A percentile compares a stretch with the other conserved stretches of the same genome.
Conservation (phyloP, 1,140 invertebrate genomes). For the Penaeus japonicus region DNA sequence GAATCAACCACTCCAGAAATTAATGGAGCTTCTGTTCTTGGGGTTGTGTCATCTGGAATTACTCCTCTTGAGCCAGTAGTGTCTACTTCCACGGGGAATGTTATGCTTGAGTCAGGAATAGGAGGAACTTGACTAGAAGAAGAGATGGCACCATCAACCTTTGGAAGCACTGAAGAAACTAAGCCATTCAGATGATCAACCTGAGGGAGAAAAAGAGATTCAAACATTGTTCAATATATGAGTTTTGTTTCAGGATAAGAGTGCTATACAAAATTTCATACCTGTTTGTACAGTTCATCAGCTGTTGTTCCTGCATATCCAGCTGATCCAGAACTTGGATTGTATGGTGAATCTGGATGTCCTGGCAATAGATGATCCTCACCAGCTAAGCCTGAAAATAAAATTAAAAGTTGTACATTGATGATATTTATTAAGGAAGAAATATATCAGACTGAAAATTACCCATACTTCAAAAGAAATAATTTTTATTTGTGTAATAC, state of each 20-base stretch:
- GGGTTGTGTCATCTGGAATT: not conserved
- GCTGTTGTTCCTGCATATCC: not conserved
- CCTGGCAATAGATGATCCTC: slow-evolving; percentile 4
- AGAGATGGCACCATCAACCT: not conserved
- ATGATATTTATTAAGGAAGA: no score
- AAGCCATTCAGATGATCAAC: slow-evolving; percentile 31
- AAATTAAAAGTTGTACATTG: not conserved
- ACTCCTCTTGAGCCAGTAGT: not conserved
- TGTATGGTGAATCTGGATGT: slow-evolving; percentile 18
- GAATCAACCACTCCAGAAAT: no score
- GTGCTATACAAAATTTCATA: no score
- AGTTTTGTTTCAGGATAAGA: no score
- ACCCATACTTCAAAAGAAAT: no score
- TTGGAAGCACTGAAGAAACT: slow-evolving; percentile 3
- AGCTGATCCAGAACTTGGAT: not conserved
- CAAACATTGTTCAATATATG: no score
- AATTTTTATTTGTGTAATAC: no score
- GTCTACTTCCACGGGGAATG: not conserved
- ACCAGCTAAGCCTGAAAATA: slow-evolving; percentile 15
- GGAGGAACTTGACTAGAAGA: not conserved
- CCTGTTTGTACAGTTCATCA: not conserved
- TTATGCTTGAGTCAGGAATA: not conserved
- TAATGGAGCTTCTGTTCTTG: no score
- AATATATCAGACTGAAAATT: no score
- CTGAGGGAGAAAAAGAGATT: not conserved